These are phyloP conservation scores for Cheilosia impressa DNA, from an alignment of 2,888 invertebrate species.

Conservation along the genomic window DNA sequence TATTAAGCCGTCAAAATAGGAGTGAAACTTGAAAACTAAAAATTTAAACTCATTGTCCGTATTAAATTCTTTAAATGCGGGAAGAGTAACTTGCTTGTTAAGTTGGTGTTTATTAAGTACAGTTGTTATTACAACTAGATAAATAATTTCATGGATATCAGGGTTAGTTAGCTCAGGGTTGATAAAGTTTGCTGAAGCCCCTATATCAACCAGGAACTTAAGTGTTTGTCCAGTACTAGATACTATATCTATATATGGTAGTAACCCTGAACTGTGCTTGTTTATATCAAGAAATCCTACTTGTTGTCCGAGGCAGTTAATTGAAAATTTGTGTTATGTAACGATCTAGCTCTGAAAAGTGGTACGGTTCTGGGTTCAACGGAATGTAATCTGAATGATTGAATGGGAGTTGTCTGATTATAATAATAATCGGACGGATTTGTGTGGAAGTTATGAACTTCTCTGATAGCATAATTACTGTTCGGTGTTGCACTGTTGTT, in stretches of 20 bases:
- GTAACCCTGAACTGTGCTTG: not conserved
- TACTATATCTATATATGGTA: not conserved
- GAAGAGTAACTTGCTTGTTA: not conserved
- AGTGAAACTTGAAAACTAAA: conserved; percentile 5
- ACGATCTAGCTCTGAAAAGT: too few relatives aligned
- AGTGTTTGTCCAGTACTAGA: not conserved
- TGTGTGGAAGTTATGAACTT: too few relatives aligned
- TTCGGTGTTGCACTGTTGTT: too few relatives aligned
- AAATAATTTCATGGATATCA: not conserved
- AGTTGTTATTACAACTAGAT: not conserved
- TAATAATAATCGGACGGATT: too few relatives aligned
- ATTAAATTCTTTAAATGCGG: conserved; percentile 5
- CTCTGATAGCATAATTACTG: too few relatives aligned
- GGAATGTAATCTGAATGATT: too few relatives aligned
- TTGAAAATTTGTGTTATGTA: not conserved
- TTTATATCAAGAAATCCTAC: not conserved
- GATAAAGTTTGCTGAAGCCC: conserved; percentile 6
- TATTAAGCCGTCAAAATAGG: not conserved
- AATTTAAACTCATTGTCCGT: not conserved
- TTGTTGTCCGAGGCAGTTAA: conserved; percentile 6
- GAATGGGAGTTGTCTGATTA: too few relatives aligned
- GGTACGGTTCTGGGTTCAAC: too few relatives aligned
- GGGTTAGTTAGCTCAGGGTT: not conserved
- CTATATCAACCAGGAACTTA: not conserved
- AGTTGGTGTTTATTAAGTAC: not conserved